phyloP scores from a whole-genome alignment of 2,888 invertebrate species.

The Cheilosia variabilis region DNA sequence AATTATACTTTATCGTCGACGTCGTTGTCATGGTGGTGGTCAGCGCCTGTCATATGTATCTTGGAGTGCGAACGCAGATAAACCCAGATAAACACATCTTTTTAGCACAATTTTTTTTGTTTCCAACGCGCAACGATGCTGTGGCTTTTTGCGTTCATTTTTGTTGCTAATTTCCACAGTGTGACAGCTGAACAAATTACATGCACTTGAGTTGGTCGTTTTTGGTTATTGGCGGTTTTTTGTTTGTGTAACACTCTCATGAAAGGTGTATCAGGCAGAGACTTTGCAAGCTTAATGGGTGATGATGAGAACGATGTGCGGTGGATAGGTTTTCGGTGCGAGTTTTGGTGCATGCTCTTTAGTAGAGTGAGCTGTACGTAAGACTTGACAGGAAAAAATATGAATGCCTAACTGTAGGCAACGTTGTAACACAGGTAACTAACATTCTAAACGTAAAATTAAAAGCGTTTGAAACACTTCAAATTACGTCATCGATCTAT shows the following conservation, averaged over 20 bases:
- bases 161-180: slow-evolving; percentile 22
- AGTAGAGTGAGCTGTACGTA: too few relatives aligned
- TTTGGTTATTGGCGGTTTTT: slow-evolving; percentile 55
- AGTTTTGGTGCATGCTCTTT: too few relatives aligned
- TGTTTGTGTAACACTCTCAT: slow-evolving; percentile 3
- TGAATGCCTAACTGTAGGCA: too few relatives aligned
- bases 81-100: slow-evolving; percentile 66
- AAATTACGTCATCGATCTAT: too few relatives aligned
- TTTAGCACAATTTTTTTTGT: slow-evolving; percentile 66
- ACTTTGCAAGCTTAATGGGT: too few relatives aligned
- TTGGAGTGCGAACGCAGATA: slow-evolving; percentile 45
- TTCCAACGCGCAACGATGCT: slow-evolving; percentile 24
- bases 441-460: too few relatives aligned
- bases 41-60: slow-evolving; percentile 59
- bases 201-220: slow-evolving; percentile 62
- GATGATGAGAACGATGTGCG: too few relatives aligned
- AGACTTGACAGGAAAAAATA: too few relatives aligned
- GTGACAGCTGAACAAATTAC: slow-evolving; percentile 72
- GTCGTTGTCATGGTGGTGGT: slow-evolving; percentile 40
- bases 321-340: too few relatives aligned
- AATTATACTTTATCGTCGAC: slow-evolving; percentile 68
- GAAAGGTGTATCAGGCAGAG: too few relatives aligned
- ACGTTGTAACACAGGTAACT: too few relatives aligned
- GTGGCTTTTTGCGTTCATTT: slow-evolving; percentile 20
- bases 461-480: too few relatives aligned